Evolutionary conservation across 2,888 invertebrate genomes (phyloP).

Genomic region (Mesopsocus fuscifrons): DNA sequence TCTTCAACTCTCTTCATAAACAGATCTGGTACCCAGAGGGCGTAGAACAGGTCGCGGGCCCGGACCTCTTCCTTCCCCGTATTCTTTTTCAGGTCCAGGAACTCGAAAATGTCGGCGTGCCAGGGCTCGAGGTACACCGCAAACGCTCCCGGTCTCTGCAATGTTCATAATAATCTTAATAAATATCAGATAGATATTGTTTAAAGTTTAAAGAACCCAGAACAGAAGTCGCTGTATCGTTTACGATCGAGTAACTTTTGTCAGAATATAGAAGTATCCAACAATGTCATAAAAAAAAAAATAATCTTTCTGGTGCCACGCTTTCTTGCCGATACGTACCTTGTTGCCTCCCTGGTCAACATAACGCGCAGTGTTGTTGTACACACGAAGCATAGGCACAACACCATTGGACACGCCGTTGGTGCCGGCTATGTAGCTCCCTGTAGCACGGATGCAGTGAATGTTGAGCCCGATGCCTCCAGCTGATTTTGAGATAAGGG

Average conservation of each 20-base stretch:
- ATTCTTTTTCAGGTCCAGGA: constrained; percentile 86
- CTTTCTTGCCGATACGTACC: constrained; percentile 18
- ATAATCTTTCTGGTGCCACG: not conserved
- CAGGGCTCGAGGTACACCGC: constrained; percentile 97
- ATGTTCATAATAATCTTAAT: not conserved
- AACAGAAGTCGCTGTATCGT: too few relatives aligned
- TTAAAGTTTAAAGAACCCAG: constrained; percentile 5
- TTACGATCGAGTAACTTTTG: too few relatives aligned
- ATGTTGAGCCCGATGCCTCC: constrained; percentile 95
- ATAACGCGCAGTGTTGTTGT: constrained; percentile 87
- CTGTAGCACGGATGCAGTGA: constrained; percentile 85
- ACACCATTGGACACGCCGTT: constrained; percentile 90
- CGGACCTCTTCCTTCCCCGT: constrained; percentile 87
- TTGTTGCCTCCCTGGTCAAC: constrained; percentile 98
- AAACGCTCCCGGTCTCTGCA: constrained; percentile 80
- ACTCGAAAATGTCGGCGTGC: constrained; percentile 95
- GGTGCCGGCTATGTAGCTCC: constrained; percentile 82
- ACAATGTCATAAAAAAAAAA: not conserved
- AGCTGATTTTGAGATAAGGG: constrained; percentile 88
- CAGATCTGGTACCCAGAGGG: constrained; percentile 93
- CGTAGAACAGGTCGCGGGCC: constrained; percentile 91
- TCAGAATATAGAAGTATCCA: too few relatives aligned
- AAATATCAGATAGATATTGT: not conserved
- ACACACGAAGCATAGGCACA: constrained; percentile 89
- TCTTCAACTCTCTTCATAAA: constrained; percentile 89